phyloP scores from a whole-genome alignment of 2,888 invertebrate species.

The Drosophila greeni region DNA sequence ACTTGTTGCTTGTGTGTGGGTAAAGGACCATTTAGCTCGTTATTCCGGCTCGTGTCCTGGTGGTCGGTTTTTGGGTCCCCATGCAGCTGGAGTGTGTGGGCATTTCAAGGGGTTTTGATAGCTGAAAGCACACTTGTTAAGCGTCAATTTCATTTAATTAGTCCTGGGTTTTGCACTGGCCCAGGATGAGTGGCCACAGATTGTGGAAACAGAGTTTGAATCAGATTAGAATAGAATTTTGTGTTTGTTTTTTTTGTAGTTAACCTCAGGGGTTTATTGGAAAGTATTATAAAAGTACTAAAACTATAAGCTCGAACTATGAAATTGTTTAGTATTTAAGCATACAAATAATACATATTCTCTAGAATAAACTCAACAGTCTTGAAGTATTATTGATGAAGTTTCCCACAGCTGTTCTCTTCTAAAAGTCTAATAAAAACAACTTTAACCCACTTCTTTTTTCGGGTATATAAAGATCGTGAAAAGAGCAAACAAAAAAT shows the following conservation, averaged over 20 bases:
- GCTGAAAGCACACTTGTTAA: constrained; percentile 29
- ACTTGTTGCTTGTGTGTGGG: constrained; percentile 34
- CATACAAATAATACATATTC: no score
- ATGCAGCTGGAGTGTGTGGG: constrained; percentile 5
- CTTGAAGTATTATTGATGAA: background rate
- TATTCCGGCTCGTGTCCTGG: constrained; percentile 20
- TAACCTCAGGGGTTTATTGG: no score
- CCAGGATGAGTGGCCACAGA: background rate
- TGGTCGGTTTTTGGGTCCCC: constrained; percentile 11
- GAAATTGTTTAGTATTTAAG: background rate
- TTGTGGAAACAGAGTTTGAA: background rate
- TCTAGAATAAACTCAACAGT: background rate
- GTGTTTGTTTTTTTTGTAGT: background rate
- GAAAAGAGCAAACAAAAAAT: background rate
- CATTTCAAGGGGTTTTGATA: constrained; percentile 23
- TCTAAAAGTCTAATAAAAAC: background rate
- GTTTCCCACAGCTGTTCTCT: background rate
- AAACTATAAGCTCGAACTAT: no score
- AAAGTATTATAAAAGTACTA: background rate
- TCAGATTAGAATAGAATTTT: background rate
- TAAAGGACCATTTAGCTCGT: constrained; percentile 16
- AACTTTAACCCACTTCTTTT: background rate
- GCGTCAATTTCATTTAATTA: constrained; percentile 29
- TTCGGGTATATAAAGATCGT: background rate
- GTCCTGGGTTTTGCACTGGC: background rate